Evolutionary conservation across 23 tunicate species (phyloP), one percentile per base, ranked within the genome.

Genomic region (Ascidia mentula): DNA sequence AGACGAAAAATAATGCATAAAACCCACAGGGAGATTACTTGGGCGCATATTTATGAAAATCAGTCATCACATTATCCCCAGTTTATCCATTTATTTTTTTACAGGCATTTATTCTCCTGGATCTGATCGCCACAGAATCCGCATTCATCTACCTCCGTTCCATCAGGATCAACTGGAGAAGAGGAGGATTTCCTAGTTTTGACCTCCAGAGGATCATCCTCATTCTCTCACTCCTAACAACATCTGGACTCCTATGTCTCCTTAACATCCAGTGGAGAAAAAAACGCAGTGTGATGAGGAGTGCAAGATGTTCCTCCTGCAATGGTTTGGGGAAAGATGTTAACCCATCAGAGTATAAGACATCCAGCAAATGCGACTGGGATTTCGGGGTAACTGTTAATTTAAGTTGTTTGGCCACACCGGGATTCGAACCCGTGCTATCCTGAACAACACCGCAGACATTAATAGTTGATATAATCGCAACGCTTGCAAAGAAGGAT

Each of bases 121-220:
- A 70, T 34, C 38, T 70, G 7, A 7, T 70, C 6, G 34, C 74
- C 2, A 70, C 74, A 5, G 74, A 70, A 34, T 32, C 74, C 35
- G 38, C 74, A 9, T 70, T 70, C 39, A 70, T 70, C 39, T 70
- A 20, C 13, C 74, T 70, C 13, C 38, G 74, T 36, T 70, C 74
- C 39, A 70, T 70, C 74, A 5, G 32, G 38, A 9, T 70, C 38
- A 30, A 33, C 38, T 70, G 74, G 74, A 33, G 74, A 22, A 70
- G 38, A 32, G 74, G 38, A n/a, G 74, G 74, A 70, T 70, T 70
- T 20, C 74, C 74, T 22, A 34, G 38, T 70, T 70, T 70, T 36
- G 74, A 70, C 13, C 38, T 70, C 7, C 74, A 70, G 38, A 28
- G 74, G 13, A 36, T 34, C 38, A 70, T 70, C 39, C 39, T 70